These are phyloP conservation scores for Haliclona indistincta DNA, from an alignment of 37 sponge, comb jelly and placozoan genomes.

Conservation along the genomic window DNA sequence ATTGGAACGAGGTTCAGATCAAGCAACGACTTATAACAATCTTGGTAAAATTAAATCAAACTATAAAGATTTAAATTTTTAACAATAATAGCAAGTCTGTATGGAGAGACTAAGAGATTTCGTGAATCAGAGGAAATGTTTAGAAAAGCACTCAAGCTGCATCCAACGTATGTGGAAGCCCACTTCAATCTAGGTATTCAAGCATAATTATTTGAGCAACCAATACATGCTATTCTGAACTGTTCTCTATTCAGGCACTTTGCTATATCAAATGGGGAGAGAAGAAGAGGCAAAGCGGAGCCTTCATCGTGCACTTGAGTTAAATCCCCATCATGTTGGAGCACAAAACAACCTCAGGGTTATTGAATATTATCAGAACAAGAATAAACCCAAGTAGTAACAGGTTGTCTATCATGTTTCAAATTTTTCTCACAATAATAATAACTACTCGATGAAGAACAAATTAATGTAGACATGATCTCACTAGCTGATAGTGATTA, in stretches of 20 bases:
- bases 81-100: slow-evolving; percentile 65
- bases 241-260: slow-evolving; percentile 54
- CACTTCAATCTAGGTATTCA: slow-evolving; percentile 80
- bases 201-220: background rate
- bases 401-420: no score
- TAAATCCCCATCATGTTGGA: slow-evolving; percentile 79
- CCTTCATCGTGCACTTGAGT: slow-evolving; percentile 56
- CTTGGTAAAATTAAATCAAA: slow-evolving; percentile 37
- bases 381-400: no score
- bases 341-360: slow-evolving; percentile 89
- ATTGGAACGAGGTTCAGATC: slow-evolving; percentile 53
- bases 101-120: slow-evolving; percentile 63
- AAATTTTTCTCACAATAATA: no score
- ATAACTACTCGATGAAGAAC: no score
- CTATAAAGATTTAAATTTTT: slow-evolving; percentile 1
- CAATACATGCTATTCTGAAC: background rate
- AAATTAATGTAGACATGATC: no score
- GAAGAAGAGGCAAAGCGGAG: slow-evolving; percentile 59
- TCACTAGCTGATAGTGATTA: no score
- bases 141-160: slow-evolving; percentile 67
- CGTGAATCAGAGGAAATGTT: slow-evolving; percentile 81
- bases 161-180: slow-evolving; percentile 76
- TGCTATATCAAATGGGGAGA: slow-evolving; percentile 60
- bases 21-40: slow-evolving; percentile 77
- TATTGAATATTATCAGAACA: slow-evolving; percentile 64